Percentiles rank a stretch among this genome's conserved stretches.
These are phyloP conservation scores for Poecilia velifera DNA, from an alignment of 2,797 vertebrate species.

Conservation along the genomic window DNA sequence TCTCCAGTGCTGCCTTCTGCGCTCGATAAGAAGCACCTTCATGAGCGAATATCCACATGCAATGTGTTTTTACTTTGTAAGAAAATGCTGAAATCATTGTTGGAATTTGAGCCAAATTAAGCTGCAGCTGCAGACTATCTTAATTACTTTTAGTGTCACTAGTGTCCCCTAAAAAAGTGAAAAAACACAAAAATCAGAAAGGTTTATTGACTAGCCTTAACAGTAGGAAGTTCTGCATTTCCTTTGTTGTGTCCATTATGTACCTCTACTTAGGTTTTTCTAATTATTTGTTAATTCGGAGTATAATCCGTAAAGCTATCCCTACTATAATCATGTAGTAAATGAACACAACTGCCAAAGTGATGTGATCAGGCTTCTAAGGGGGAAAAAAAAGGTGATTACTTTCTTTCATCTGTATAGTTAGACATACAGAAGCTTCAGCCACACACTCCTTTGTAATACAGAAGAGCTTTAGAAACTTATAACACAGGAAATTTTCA, in stretches of 20 bases:
- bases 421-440: slow-evolving; percentile 33
- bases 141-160: slow-evolving; percentile 16
- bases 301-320: not conserved
- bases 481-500: slow-evolving; percentile 37
- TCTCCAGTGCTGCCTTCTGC: not conserved
- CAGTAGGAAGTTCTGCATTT: not conserved
- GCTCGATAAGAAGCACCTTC: not conserved
- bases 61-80: not conserved
- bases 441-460: slow-evolving; percentile 35
- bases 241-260: not conserved
- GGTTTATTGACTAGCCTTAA: not conserved
- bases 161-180: slow-evolving; percentile 1
- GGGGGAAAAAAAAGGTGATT: not conserved
- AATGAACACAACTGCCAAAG: slow-evolving; percentile 15
- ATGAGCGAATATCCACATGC: not conserved
- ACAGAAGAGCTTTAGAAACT: slow-evolving; percentile 53
- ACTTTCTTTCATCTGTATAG: slow-evolving; percentile 22
- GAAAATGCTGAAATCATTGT: not conserved
- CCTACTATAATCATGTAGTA: slow-evolving; percentile 17
- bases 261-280: not conserved
- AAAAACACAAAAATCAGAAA: not conserved
- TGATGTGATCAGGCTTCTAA: slow-evolving; percentile 35
- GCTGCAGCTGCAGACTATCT: not conserved
- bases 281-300: not conserved
- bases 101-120: not conserved